Base-by-base conservation (phyloP, 2,113 vertebrate genomes). In the Myrmecobius fasciatus region DNA sequence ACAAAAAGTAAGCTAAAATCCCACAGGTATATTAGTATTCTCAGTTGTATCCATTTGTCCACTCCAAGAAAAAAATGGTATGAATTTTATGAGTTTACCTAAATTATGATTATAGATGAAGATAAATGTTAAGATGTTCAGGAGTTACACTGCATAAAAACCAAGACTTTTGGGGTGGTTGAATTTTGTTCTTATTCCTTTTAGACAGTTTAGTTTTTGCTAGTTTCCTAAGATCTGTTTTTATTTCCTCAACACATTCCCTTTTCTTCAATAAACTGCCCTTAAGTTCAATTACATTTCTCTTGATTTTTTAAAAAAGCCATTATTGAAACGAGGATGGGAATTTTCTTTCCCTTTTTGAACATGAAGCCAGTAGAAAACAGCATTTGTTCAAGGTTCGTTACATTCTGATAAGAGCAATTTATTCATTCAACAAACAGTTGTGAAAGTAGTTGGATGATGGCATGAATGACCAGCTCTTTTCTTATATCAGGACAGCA, bases 371-470 rank as follows among this genome's bases (percentile, higher is more conserved):
- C 91, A 53, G 92, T 53, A 92, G 93, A 93, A 96, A 93, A 92
- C 90, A 89, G 93, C 95, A 96, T 91, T 95, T 97, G 92, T 96
- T 98, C 56, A 95, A 90, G 92, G 96, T 96, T 98, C 96, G 96
- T 91, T 95, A 90, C 92, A 56, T 97, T 97, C 96, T 97, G 96
- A 96, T 97, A 97, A 97, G 56, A 97, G 60, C 93, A 92, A 95
- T 97, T 96, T 98, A 25, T 97, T 96, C 94, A 91, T 53, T 92
- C 93, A 97, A 1, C 53, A 97, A 4, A 83, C 97, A 96, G 67
- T 93, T 97, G 92, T 60, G 92, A 96, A 93, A 92, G 12, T 56
- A 94, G 92, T 88, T 96, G 93, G 92, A 94, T 93, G 51, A 51
- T 91, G 93, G 91, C 49, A n/a, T 22, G 53, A 96, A 25, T 88